phyloP scores from a whole-genome alignment of 2,888 invertebrate species.

The Drosophila eohydei region DNA sequence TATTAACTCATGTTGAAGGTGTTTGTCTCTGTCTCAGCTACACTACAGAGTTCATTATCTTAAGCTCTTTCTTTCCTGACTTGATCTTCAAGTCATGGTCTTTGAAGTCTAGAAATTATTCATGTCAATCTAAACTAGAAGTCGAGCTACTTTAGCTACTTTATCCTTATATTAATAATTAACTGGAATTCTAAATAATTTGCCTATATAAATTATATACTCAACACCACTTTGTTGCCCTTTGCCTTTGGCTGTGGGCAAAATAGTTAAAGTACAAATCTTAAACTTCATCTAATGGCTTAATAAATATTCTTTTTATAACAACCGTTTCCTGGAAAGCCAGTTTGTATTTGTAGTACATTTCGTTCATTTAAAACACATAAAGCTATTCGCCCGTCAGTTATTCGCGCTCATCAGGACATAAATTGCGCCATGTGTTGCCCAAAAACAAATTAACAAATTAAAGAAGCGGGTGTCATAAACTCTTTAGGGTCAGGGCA shows the following conservation, averaged over 20 bases:
- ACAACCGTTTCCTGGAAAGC: conserved; percentile 63
- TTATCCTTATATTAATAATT: neutral
- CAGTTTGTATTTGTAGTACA: conserved; percentile 6
- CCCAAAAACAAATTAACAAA: conserved; percentile 74
- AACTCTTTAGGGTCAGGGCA: conserved; percentile 43
- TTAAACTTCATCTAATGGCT: conserved; percentile 10
- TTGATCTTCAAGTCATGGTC: too few relatives aligned
- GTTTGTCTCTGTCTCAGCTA: too few relatives aligned
- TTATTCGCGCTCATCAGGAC: conserved; percentile 49
- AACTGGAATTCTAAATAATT: neutral
- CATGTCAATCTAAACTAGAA: too few relatives aligned
- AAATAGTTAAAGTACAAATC: neutral
- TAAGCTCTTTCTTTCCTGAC: too few relatives aligned
- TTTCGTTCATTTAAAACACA: conserved; percentile 59
- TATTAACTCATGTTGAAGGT: too few relatives aligned
- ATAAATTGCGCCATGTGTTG: conserved; percentile 75
- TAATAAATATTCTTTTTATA: conserved; percentile 33
- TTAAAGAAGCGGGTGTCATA: conserved; percentile 79
- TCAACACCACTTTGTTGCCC: neutral
- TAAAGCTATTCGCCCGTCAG: conserved; percentile 60
- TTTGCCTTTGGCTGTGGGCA: neutral
- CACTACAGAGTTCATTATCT: too few relatives aligned
- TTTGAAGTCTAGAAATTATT: too few relatives aligned
- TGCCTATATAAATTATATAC: neutral
- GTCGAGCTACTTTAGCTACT: too few relatives aligned